Base-by-base conservation (phyloP, 2,113 vertebrate species). In the Tichodroma muraria region DNA sequence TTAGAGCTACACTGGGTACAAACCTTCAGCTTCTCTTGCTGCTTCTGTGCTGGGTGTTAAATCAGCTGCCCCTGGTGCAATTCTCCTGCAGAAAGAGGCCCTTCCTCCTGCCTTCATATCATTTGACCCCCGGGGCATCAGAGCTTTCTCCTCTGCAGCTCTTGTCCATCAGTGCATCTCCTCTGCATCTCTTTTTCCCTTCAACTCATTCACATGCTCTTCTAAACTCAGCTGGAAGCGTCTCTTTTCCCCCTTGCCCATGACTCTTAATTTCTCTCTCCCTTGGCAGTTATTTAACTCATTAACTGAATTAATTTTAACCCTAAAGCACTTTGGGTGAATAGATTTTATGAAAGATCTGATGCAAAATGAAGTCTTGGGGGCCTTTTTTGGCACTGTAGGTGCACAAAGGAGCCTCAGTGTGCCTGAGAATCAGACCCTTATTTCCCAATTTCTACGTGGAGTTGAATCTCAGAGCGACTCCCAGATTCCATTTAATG, bases 281-380 rank as follows among this genome's bases (percentile, higher is more conserved):
- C 94, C 94, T 96, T 96, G 94, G 88, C 87, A 95, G 92, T 96
- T 97, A 95, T 96, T 97, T 95, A 91, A 96, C 95, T 94, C 95
- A 96, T 95, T 96, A 95, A 94, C 93, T 94, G 94, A 93, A 97
- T 96, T 95, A 96, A 96, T 93, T 96, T 96, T 96, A 95, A 96
- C 85, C 89, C 92, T 91, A 69, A 45, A 93, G 95, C 93, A 52
- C 81, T 95, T 92, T 33, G 87, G 68, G 77, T 66, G 90, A 95
- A 93, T 91, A 90, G 80, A 89, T 94, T 97, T 97, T 84, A 71
- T 54, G 88, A 86, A 88, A 91, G 88, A 90, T 95, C 88, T 95
- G 94, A 91, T 80, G 61, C 16, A 11, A 93, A 88, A 95, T 95
- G 28, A 96, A 88, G 95, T 96, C 95, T 95, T 90, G 85, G 69